These are phyloP conservation scores for Cheilosia grossa DNA, from an alignment of 2,888 invertebrate genomes.

Conservation along the genomic window DNA sequence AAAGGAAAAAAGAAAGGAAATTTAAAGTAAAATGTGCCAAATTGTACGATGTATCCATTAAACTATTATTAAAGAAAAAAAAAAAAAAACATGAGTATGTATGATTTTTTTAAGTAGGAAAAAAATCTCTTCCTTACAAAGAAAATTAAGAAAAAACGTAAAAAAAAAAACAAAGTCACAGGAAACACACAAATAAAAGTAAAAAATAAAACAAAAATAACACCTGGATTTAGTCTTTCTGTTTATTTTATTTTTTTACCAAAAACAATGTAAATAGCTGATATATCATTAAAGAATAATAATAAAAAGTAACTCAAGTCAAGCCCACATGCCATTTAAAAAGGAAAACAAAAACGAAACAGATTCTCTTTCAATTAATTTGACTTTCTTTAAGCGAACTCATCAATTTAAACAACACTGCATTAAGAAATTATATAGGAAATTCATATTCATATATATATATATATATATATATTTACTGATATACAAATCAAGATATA, in stretches of 20 bases:
- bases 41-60: slow-evolving; percentile 82
- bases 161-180: slow-evolving; percentile 44
- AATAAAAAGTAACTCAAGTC: slow-evolving; percentile 55
- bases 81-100: slow-evolving; percentile 70
- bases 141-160: slow-evolving; percentile 15
- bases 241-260: slow-evolving; percentile 57
- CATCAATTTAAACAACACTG: slow-evolving; percentile 61
- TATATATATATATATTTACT: slow-evolving; percentile 70
- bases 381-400: slow-evolving; percentile 19
- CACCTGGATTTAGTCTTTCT: slow-evolving; percentile 40
- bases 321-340: slow-evolving; percentile 68
- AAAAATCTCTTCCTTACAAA: slow-evolving; percentile 73
- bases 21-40: slow-evolving; percentile 81
- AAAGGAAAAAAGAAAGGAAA: slow-evolving; percentile 72
- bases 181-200: slow-evolving; percentile 45
- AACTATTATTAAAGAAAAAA: slow-evolving; percentile 76
- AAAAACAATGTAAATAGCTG: slow-evolving; percentile 71
- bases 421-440: slow-evolving; percentile 70
- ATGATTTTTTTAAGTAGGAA: slow-evolving; percentile 60
- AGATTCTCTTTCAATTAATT: slow-evolving; percentile 23
- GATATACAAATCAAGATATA: slow-evolving; percentile 65
- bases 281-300: slow-evolving; percentile 55
- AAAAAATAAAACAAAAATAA: slow-evolving; percentile 11
- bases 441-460: slow-evolving; percentile 66
- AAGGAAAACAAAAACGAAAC: slow-evolving; percentile 34